Evolutionary conservation across 2,113 vertebrate genomes (phyloP), one percentile per base, ranked within the genome.

Genomic region (Takifugu bimaculatus): DNA sequence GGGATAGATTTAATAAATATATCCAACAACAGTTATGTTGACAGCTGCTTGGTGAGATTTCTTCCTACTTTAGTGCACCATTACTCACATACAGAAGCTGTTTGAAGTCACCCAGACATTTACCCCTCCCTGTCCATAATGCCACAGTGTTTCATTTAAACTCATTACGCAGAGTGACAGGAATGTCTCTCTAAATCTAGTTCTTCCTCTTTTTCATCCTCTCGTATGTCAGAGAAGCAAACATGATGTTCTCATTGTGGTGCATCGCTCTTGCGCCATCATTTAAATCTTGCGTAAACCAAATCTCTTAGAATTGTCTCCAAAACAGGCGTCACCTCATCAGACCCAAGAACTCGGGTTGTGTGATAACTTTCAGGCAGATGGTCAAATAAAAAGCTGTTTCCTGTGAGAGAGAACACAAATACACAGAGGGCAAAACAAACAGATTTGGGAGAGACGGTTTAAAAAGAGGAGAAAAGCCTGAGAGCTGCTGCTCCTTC

Each of bases 121-220:
- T 28, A 9, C 58, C 61, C 68, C 50, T 32, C 56, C 52, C 57
- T 60, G 75, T 50, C 68, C 67, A 74, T 44, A 32, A 50, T 59
- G 59, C 50, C 49, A 48, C 56, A 78, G 60, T n/a, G 56, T 73
- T 62, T 68, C 78, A 72, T 59, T 77, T 63, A 79, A 72, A 78
- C 65, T 80, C 61, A 65, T 82, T 82, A 80, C 55, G 63, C 58
- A 68, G 67, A 72, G 39, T n/a, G 65, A 84, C 70, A 69, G 63
- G 58, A 77, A 48, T 52, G 72, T 70, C 71, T 58, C 61, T 73
- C 47, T 52, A 68, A 70, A 83, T 70, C 61, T 39, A 65, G 74
- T 75, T 49, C 65, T 73, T 63, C 50, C 60, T 50, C 62, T 27
- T 63, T 50, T 54, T 56, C 54, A 62, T 57, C 53, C 35, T 64